Evolutionary conservation across 2,797 vertebrate genomes (phyloP).

Genomic region (Parotocinclus haroldoi): DNA sequence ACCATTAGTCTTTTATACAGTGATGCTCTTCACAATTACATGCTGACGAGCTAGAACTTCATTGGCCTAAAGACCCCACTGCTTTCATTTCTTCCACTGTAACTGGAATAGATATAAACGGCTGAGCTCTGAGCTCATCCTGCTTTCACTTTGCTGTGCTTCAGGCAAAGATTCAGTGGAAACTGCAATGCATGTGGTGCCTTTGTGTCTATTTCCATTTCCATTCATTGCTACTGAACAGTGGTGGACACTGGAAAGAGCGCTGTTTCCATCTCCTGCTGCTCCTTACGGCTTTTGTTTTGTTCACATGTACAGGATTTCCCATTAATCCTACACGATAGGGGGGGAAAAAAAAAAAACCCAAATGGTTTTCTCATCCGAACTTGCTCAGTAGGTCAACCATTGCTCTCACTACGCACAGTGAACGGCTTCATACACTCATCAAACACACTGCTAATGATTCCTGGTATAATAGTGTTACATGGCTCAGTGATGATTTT

Average conservation of each 20-base stretch:
- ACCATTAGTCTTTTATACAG: too few relatives aligned
- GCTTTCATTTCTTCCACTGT: too few relatives aligned
- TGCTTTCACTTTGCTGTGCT: conserved; percentile 12
- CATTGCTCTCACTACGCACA: too few relatives aligned
- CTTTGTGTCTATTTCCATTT: conserved; percentile 2
- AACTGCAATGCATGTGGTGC: not conserved
- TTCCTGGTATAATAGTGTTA: not conserved
- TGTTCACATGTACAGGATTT: not conserved
- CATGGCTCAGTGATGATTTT: too few relatives aligned
- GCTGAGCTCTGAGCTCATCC: not conserved
- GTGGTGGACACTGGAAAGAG: not conserved
- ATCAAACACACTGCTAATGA: not conserved
- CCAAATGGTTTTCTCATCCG: too few relatives aligned
- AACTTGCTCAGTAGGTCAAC: too few relatives aligned
- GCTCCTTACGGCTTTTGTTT: not conserved
- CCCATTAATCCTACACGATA: not conserved
- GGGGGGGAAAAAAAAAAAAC: too few relatives aligned
- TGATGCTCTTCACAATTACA: too few relatives aligned
- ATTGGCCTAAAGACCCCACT: too few relatives aligned
- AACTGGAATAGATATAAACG: too few relatives aligned
- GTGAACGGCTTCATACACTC: too few relatives aligned
- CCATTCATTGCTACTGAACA: conserved; percentile 1
- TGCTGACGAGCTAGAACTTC: too few relatives aligned
- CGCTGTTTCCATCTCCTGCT: not conserved
- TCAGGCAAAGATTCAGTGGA: conserved; percentile 17